These are phyloP conservation scores for Enteromius trimaculatus DNA, from an alignment of 2,797 vertebrate species.

Conservation along the genomic window DNA sequence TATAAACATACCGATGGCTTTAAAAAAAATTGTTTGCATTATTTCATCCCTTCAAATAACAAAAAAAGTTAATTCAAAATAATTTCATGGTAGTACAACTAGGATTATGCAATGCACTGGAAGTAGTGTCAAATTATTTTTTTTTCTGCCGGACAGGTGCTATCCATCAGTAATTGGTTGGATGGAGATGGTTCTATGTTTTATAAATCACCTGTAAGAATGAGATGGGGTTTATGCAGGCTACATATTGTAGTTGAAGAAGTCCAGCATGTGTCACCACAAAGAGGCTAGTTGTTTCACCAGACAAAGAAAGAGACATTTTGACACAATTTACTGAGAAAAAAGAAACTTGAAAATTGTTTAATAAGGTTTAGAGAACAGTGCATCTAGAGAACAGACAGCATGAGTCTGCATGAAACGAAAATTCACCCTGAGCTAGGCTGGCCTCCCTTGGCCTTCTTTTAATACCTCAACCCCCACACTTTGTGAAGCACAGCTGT, in stretches of 20 bases:
- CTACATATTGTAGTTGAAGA: neutral
- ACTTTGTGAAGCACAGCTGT: conserved; percentile 5
- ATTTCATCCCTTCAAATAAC: no score
- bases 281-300: neutral
- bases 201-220: neutral
- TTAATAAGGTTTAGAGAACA: neutral
- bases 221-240: neutral
- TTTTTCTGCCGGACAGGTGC: neutral
- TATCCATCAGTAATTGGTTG: neutral
- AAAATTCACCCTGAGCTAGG: conserved; percentile 6
- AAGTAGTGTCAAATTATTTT: neutral
- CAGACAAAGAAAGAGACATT: neutral
- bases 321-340: neutral
- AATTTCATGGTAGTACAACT: neutral
- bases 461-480: conserved; percentile 1
- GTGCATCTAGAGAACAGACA: conserved; percentile 2
- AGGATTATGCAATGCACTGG: neutral
- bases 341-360: neutral
- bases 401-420: neutral
- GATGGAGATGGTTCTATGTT: neutral
- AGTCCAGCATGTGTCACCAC: neutral
- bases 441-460: neutral
- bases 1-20: neutral
- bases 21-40: neutral
- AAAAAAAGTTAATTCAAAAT: neutral